These are phyloP conservation scores for Salminus brasiliensis DNA, from an alignment of 2,113 vertebrate genomes.

Conservation along the genomic window DNA sequence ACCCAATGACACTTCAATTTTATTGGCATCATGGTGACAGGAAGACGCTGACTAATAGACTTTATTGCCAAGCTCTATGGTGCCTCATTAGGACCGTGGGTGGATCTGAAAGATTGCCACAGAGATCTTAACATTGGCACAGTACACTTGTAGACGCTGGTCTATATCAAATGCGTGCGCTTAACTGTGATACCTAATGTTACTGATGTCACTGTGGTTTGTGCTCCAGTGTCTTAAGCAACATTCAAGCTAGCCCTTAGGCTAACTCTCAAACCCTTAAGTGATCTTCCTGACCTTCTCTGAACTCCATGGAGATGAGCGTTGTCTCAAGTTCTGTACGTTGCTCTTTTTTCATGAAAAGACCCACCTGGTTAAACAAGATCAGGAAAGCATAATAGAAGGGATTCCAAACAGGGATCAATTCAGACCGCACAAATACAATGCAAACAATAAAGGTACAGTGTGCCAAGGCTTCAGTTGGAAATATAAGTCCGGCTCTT, in stretches of 20 bases:
- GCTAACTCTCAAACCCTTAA: background rate
- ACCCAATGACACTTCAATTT: background rate
- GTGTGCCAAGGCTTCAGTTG: background rate
- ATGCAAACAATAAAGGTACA: slow-evolving; percentile 10
- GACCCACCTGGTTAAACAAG: slow-evolving; percentile 46
- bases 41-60: slow-evolving; percentile 14
- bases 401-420: background rate
- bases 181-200: background rate
- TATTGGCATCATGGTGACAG: slow-evolving; percentile 6
- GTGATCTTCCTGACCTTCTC: background rate
- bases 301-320: background rate
- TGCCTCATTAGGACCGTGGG: slow-evolving; percentile 17
- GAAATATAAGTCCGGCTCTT: background rate
- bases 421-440: background rate
- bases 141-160: background rate
- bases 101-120: background rate
- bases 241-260: background rate
- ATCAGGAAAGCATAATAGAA: background rate
- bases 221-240: background rate
- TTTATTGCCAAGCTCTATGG: slow-evolving; percentile 7
- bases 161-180: background rate
- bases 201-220: background rate
- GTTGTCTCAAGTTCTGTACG: slow-evolving; percentile 5
- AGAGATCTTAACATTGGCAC: background rate
- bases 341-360: slow-evolving; percentile 10